These are phyloP conservation scores for Acomys russatus DNA, from an alignment of 2,797 vertebrate genomes.

Conservation along the genomic window DNA sequence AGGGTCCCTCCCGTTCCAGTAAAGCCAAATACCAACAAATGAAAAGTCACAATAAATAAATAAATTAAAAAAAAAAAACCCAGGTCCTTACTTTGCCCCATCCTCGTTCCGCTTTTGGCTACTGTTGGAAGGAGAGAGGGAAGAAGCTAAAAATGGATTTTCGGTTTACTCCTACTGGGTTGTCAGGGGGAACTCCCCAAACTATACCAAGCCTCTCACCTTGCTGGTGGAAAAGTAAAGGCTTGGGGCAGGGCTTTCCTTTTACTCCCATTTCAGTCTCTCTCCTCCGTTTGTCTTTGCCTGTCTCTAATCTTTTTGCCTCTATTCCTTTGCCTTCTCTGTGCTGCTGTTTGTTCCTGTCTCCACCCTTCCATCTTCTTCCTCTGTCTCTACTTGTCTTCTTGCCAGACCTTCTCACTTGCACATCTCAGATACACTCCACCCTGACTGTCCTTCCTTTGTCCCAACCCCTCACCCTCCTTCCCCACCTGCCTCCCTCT, in stretches of 20 bases:
- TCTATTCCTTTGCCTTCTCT: slow-evolving; percentile 76
- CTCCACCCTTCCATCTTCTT: slow-evolving; percentile 72
- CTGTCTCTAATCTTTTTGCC: slow-evolving; percentile 74
- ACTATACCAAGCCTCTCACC: slow-evolving; percentile 69
- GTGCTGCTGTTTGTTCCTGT: slow-evolving; percentile 71
- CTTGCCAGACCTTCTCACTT: slow-evolving; percentile 80
- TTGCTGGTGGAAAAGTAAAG: slow-evolving; percentile 74
- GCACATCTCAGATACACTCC: slow-evolving; percentile 85
- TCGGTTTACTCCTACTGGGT: slow-evolving; percentile 72
- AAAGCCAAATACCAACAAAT: slow-evolving; percentile 85
- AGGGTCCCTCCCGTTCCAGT: slow-evolving; percentile 78
- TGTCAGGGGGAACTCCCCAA: slow-evolving; percentile 74
- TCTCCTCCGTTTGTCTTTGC: slow-evolving; percentile 73
- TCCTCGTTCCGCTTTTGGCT: slow-evolving; percentile 64
- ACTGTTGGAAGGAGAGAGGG: slow-evolving; percentile 71
- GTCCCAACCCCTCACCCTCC: slow-evolving; percentile 64
- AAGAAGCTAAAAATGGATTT: slow-evolving; percentile 70
- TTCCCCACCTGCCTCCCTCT: slow-evolving; percentile 80
- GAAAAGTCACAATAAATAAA: slow-evolving; percentile 86
- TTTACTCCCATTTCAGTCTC: slow-evolving; percentile 69
- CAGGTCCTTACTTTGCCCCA: slow-evolving; percentile 77
- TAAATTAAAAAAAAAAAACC: slow-evolving; percentile 81
- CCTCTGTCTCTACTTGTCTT: slow-evolving; percentile 78
- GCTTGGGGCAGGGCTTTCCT: slow-evolving; percentile 73
- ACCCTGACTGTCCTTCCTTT: slow-evolving; percentile 84